Base-by-base conservation (phyloP, 2,113 vertebrate genomes). In the Oreochromis aureus region DNA sequence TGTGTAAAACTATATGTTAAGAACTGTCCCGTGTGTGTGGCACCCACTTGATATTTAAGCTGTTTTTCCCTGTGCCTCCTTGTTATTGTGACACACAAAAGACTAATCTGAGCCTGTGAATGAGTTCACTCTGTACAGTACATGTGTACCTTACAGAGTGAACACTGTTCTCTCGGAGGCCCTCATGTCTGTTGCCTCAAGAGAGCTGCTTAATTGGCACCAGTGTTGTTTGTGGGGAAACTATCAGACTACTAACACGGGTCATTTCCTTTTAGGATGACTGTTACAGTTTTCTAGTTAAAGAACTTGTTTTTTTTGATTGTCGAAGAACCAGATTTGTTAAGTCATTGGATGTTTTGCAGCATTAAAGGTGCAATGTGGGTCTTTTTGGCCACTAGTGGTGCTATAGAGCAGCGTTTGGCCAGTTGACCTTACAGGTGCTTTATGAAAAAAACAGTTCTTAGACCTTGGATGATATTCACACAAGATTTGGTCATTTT, bases 41-140 rank as follows among this genome's bases (percentile, higher is more conserved):
- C 78, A 86, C 86, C 73, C 53, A 2, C 56, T 51, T 36, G 63
- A 78, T 89, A 69, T 84, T 89, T 56, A 69, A 87, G 34, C 66
- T 86, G 86, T 55, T 86, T 84, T 79, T 66, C 8, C 39, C 79
- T 18, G 5, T 44, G 53, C 41, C 27, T 54, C 46, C 54, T 81
- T 85, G 81, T 86, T 82, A 59, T 86, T 86, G 82, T 84, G 82
- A 73, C 61, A 54, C 81, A 63, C 39, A 39, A 84, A 83, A 69
- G 18, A 15, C 41, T 90, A 85, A 81, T 90, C 84, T 53, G 81
- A 81, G 73, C 81, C 89, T 63, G 80, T 55, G 71, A 89, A 89
- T 85, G 86, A 83, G 90, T 84, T 85, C 87, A 85, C 58, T 2
- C 85, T 59, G 87, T 80, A 89, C 88, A 36, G 80, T 76, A 34